Evolutionary conservation across 2,888 invertebrate species (phyloP).

Genomic region (Thymelicus acteon): DNA sequence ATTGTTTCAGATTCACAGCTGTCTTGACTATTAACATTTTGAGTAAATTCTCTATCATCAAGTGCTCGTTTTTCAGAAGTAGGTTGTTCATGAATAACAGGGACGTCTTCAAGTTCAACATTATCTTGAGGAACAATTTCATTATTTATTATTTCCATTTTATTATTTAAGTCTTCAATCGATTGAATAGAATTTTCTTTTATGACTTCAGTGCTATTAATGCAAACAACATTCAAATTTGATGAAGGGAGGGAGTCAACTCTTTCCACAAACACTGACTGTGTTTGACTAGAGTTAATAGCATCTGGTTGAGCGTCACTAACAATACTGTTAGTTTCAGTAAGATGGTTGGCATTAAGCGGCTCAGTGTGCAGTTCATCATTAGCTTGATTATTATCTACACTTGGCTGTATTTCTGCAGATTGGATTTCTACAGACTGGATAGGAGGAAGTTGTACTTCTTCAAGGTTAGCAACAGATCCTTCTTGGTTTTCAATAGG

Average conservation of each 20-base stretch:
- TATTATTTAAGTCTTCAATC: constrained; percentile 1
- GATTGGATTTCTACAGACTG: neutral
- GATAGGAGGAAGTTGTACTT: constrained; percentile 44
- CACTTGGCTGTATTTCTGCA: constrained; percentile 15
- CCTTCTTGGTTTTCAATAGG: constrained; percentile 40
- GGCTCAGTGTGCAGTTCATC: constrained; percentile 13
- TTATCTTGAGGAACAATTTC: constrained; percentile 1
- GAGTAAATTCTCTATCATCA: neutral
- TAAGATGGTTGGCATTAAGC: neutral
- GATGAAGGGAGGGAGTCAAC: constrained; percentile 3
- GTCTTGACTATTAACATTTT: constrained; percentile 14
- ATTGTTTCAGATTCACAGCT: constrained; percentile 30
- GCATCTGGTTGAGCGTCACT: constrained; percentile 1
- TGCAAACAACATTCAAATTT: constrained; percentile 13
- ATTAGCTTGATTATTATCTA: constrained; percentile 7
- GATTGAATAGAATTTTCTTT: constrained; percentile 5
- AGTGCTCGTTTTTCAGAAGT: constrained; percentile 3
- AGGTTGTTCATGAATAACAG: constrained; percentile 5
- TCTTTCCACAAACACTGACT: neutral
- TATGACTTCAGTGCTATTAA: neutral
- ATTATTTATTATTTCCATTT: neutral
- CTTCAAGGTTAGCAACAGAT: constrained; percentile 51
- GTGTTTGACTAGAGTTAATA: constrained; percentile 1
- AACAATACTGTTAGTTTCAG: constrained; percentile 9
- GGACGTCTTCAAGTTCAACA: constrained; percentile 6